Evolutionary conservation across 1,140 invertebrate species (phyloP), one percentile per base, ranked within the genome.

Genomic region (Mizuhopecten yessoensis): DNA sequence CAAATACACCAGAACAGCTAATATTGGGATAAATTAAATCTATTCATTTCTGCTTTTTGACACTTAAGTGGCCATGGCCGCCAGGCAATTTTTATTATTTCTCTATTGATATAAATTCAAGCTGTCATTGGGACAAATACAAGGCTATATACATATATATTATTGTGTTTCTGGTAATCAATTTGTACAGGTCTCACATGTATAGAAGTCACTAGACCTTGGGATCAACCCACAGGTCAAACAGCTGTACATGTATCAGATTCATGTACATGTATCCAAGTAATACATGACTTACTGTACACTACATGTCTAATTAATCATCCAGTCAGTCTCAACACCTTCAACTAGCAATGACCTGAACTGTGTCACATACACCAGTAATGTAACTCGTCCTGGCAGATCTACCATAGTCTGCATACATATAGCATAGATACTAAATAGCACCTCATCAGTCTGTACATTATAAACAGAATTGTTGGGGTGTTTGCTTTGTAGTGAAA

Each of bases 321-420:
- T 75, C 57, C 57, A 75, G 3, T 29, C n/a, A n/a, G n/a, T n/a
- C n/a, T n/a, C n/a, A n/a, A n/a, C n/a, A n/a, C n/a, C 9, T 75
- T 29, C 57, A 75, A 5, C 57, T 75, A 9, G 17, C 17, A 45
- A 45, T 17, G 5, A 45, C 10, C 9, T 17, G 17, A 45, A 45
- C 42, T 45, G 9, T 45, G 17, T 45, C 36, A 39, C 36, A 15
- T 45, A 1, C 17, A 45, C 17, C 17, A 39, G 42, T 45, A 75
- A 29, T 75, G 57, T 75, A 75, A 75, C 57, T 75, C 57, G 29
- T 17, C 29, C 23, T 75, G 57, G n/a, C 57, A 75, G 57, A 75
- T 29, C 57, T 75, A 75, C 57, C 57, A 75, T 75, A 75, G 57
- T 75, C 57, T 75, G 57, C 57, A 75, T 75, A 75, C 2, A 29